Evolutionary conservation across 1,140 invertebrate species (phyloP).

Genomic region (Trinorchestia longiramus): DNA sequence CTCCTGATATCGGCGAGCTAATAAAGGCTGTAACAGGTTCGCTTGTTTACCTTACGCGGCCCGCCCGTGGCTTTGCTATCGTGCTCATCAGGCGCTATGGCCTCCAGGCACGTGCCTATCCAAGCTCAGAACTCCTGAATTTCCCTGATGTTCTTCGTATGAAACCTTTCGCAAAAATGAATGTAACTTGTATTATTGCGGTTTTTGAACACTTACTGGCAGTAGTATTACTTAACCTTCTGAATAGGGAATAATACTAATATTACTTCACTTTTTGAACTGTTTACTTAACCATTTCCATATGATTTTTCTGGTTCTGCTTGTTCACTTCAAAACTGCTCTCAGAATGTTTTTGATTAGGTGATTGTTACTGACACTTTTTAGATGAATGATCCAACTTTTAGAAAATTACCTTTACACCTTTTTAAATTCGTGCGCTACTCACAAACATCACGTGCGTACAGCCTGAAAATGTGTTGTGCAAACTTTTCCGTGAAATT

Average conservation of each 20-base stretch:
- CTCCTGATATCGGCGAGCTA: slow-evolving; percentile 44
- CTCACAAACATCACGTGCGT: not conserved
- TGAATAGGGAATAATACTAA: not conserved
- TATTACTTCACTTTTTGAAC: not conserved
- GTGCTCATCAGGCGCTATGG: slow-evolving; percentile 38
- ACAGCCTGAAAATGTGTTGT: not conserved
- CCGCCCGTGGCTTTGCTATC: slow-evolving; percentile 36
- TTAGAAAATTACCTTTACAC: not conserved
- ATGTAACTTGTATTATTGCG: not conserved
- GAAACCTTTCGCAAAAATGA: not conserved
- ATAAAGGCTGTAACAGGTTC: slow-evolving; percentile 45
- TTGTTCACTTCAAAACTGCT: not conserved
- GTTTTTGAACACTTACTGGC: not conserved
- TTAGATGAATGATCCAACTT: not conserved
- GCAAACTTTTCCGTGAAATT: not conserved
- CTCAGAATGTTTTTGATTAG: not conserved
- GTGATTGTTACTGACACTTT: not conserved
- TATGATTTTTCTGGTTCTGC: not conserved
- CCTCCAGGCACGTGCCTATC: not conserved
- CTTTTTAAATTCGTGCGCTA: not conserved
- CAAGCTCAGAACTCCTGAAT: not conserved
- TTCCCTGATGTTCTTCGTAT: not conserved
- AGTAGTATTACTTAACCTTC: not conserved
- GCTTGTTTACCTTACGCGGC: slow-evolving; percentile 38
- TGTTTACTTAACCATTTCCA: not conserved